Percentiles rank a stretch among this genome's conserved stretches.
phyloP scores from a whole-genome alignment of 2,888 invertebrate genomes.

The Melanotus villosus region DNA sequence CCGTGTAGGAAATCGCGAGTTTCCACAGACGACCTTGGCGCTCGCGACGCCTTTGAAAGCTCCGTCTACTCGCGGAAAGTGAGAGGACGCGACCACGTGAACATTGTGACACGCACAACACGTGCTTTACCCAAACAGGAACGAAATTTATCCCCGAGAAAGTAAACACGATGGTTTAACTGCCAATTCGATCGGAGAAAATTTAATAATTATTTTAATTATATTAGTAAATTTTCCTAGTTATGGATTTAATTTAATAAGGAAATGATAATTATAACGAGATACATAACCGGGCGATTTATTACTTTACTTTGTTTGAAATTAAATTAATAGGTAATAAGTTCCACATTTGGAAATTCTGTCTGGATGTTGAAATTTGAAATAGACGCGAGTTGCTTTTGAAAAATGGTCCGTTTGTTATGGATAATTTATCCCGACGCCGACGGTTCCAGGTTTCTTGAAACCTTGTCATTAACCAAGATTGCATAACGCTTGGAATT shows the following conservation, averaged over 20 bases:
- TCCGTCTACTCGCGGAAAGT: slow-evolving; percentile 54
- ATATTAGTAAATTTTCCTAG: no score
- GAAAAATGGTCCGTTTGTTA: no score
- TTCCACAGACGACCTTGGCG: slow-evolving; percentile 55
- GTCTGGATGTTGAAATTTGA: no score
- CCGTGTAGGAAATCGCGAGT: slow-evolving; percentile 52
- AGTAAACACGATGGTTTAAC: not conserved
- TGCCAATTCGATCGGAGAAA: not conserved
- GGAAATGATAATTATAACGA: no score
- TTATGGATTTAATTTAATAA: no score
- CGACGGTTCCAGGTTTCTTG: not conserved
- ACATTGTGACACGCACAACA: slow-evolving; percentile 49
- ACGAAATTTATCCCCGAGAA: slow-evolving; percentile 4
- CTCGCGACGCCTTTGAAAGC: slow-evolving; percentile 55
- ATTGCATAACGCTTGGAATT: slow-evolving; percentile 1
- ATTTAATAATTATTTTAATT: not conserved
- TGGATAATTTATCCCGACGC: no score
- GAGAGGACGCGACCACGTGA: slow-evolving; percentile 50
- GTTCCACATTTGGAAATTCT: no score
- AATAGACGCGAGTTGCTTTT: no score
- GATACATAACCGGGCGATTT: no score
- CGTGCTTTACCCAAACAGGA: slow-evolving; percentile 42
- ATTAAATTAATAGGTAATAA: no score
- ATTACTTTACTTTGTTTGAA: no score
- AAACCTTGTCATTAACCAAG: not conserved